Evolutionary conservation across 1,140 invertebrate genomes (phyloP).

Genomic region (Drosophila arawakana): DNA sequence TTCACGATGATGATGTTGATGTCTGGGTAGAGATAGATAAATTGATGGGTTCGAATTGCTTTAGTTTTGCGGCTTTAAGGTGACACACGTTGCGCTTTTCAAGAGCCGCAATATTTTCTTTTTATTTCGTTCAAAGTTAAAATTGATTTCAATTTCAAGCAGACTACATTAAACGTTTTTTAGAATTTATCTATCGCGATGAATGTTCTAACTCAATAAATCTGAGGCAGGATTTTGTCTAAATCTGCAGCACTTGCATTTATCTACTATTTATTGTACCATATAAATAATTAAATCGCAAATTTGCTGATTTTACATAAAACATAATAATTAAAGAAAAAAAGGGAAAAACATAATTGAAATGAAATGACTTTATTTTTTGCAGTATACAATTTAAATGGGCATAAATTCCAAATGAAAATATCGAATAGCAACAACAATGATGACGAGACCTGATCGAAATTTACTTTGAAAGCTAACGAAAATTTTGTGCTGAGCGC

Average conservation of each 20-base stretch:
- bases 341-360: not conserved
- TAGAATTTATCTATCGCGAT: not conserved
- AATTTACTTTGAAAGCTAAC: conserved; percentile 53
- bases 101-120: not conserved
- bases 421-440: conserved; percentile 40
- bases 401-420: conserved; percentile 48
- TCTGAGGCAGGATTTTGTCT: not conserved
- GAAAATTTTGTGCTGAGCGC: conserved; percentile 82
- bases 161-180: not conserved
- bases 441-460: conserved; percentile 34
- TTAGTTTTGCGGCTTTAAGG: conserved; percentile 42
- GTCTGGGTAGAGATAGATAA: conserved; percentile 37
- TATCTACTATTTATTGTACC: not conserved
- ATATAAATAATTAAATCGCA: conserved; percentile 25
- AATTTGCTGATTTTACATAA: conserved; percentile 35
- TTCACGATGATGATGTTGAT: conserved; percentile 55
- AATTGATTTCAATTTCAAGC: conserved; percentile 6
- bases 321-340: conserved; percentile 39
- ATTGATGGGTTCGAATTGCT: conserved; percentile 14
- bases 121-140: conserved; percentile 19
- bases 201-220: conserved; percentile 7
- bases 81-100: conserved; percentile 32
- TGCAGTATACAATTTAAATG: conserved; percentile 45
- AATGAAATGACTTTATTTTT: conserved; percentile 16
- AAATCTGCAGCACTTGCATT: not conserved